Evolutionary conservation across 2,113 vertebrate genomes (phyloP), one percentile per base, ranked within the genome.

Genomic region (Mixornis gularis): DNA sequence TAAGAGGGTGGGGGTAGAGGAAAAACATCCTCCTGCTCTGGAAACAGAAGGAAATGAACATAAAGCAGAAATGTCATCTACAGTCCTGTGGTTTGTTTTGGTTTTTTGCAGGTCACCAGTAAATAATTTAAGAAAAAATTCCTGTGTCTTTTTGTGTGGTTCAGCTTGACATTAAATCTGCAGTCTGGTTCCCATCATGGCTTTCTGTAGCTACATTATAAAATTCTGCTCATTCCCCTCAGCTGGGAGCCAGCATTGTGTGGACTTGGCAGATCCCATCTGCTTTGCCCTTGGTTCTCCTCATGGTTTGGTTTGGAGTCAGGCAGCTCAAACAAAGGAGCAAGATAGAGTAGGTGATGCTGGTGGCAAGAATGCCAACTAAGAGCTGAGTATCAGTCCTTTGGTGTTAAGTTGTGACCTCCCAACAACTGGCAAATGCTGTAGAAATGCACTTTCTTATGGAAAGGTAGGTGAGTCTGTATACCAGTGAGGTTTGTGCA

Each of bases 251-350:
- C 90, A 94, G 79, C 87, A 85, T 94, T 92, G 87, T 95, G 59
- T 0, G 3, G 58, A 82, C 51, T 94, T 95, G 94, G 90, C 93
- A 82, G 66, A 40, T 92, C 55, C 51, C 55, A 5, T 94, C 74
- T 89, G 66, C 74, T 89, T 82, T 94, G 81, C 87, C 79, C 68
- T 94, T 59, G 29, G 41, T 89, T 89, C 80, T 94, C 72, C 72
- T 94, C 73, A 12, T 11, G 30, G 38, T 92, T 93, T 93, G 53
- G 7, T 84, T 89, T 65, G 41, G 59, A 89, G 91, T 79, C 84
- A 93, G 73, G 43, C 70, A n/a, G 53, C 52, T 93, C 38, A 65
- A 79, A 87, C 72, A 91, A 46, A 77, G 62, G 65, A 87, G 26
- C 46, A 63, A 40, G 51, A 76, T 4, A 34, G 24, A 83, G 65